Evolutionary conservation across 1,140 invertebrate genomes (phyloP).

Genomic region (Anastrepha ludens): DNA sequence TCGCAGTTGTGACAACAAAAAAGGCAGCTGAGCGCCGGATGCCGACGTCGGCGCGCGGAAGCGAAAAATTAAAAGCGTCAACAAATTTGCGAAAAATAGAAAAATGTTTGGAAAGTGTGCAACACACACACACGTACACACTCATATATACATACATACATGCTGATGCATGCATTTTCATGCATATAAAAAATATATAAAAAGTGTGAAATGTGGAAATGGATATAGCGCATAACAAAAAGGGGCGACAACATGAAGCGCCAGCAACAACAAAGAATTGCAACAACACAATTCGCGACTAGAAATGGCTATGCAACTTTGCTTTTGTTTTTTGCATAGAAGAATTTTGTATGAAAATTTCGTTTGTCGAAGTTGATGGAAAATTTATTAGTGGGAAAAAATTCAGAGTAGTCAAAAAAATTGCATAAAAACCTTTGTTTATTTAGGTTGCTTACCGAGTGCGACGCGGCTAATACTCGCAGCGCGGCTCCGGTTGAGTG

Average conservation of each 20-base stretch:
- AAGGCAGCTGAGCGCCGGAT: not conserved
- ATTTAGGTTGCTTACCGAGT: not conserved
- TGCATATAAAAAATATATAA: too few relatives aligned
- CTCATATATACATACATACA: not conserved
- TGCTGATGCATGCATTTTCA: not conserved
- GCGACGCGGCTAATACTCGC: not conserved
- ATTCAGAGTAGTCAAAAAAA: not conserved
- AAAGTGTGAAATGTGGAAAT: not conserved
- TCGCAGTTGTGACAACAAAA: not conserved
- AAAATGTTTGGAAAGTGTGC: not conserved
- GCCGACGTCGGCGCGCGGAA: not conserved
- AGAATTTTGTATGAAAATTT: not conserved
- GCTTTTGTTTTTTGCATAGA: not conserved
- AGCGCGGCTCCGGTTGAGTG: not conserved
- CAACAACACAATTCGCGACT: not conserved
- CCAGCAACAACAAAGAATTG: not conserved
- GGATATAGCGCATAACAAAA: not conserved
- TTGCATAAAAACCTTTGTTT: not conserved
- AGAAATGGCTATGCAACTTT: not conserved
- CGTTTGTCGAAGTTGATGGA: not conserved
- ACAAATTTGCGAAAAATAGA: slow-evolving; percentile 13
- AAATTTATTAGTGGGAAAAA: not conserved
- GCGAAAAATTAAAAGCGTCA: slow-evolving; percentile 33
- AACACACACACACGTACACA: not conserved
- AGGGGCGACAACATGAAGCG: not conserved